Percentiles rank a stretch among this genome's conserved stretches.
These are phyloP conservation scores for Rutpela maculata DNA, from an alignment of 2,888 invertebrate genomes.

Conservation along the genomic window DNA sequence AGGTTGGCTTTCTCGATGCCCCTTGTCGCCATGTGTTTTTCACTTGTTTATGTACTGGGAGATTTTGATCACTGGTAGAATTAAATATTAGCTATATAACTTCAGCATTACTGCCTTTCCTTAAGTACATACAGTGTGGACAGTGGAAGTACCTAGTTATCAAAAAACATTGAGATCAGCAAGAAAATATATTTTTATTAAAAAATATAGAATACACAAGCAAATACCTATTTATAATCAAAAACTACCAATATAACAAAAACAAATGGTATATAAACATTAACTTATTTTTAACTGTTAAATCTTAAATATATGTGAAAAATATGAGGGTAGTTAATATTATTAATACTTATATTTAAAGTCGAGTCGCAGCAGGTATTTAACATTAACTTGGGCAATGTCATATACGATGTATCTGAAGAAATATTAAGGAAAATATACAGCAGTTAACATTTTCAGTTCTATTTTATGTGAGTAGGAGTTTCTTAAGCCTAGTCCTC, in stretches of 20 bases:
- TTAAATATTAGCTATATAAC: too few relatives aligned
- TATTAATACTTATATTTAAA: constrained; percentile 85
- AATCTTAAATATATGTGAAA: not conserved
- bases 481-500: too few relatives aligned
- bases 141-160: not conserved
- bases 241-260: not conserved
- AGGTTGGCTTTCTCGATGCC: too few relatives aligned
- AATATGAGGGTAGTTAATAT: constrained; percentile 68
- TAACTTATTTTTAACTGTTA: not conserved
- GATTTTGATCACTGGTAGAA: too few relatives aligned
- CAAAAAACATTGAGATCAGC: not conserved
- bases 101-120: too few relatives aligned
- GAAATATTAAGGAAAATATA: constrained; percentile 61
- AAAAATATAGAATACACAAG: constrained; percentile 27
- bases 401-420: constrained; percentile 94
- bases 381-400: constrained; percentile 92
- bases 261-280: constrained; percentile 1
- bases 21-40: too few relatives aligned
- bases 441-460: not conserved
- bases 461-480: too few relatives aligned
- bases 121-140: too few relatives aligned
- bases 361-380: constrained; percentile 90
- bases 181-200: not conserved
- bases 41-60: too few relatives aligned
- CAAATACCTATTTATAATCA: not conserved